A percentile compares a stretch with the other conserved stretches of the same genome.
Conservation (phyloP, 2,888 invertebrate species). For the Thereva unica region DNA sequence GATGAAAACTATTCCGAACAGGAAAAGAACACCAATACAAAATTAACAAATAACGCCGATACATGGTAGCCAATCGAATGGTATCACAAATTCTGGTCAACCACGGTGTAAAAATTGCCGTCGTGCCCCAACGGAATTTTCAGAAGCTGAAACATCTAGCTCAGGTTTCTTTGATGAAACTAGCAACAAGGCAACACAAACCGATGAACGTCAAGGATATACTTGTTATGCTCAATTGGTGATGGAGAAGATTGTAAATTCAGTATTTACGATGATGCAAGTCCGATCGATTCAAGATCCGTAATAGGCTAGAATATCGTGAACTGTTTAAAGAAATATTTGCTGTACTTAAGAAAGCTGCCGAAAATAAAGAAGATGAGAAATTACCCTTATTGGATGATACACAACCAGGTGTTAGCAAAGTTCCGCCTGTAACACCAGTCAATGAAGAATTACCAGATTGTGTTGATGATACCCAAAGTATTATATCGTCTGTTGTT, state of each 20-base stretch:
- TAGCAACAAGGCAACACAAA: too few species aligned
- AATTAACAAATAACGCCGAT: conserved; percentile 36
- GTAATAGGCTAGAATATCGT: too few species aligned
- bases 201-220: too few species aligned
- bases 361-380: conserved; percentile 80
- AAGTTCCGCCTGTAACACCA: conserved; percentile 72
- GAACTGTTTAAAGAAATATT: too few species aligned
- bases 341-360: conserved; percentile 79
- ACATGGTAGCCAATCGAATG: conserved; percentile 53
- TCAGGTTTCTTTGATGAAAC: conserved; percentile 85
- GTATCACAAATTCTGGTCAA: conserved; percentile 50
- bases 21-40: conserved; percentile 40
- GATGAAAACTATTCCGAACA: conserved; percentile 42
- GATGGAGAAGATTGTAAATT: too few species aligned
- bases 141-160: conserved; percentile 83
- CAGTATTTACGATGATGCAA: too few species aligned
- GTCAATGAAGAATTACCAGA: conserved; percentile 69
- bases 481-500: conserved; percentile 74
- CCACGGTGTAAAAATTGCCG: conserved; percentile 66
- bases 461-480: conserved; percentile 67
- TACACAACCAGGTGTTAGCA: conserved; percentile 57
- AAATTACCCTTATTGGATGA: conserved; percentile 74
- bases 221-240: too few species aligned
- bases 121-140: conserved; percentile 79
- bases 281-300: too few species aligned